Conservation (phyloP, 2,888 invertebrate species). For the Diarsia rubi region DNA sequence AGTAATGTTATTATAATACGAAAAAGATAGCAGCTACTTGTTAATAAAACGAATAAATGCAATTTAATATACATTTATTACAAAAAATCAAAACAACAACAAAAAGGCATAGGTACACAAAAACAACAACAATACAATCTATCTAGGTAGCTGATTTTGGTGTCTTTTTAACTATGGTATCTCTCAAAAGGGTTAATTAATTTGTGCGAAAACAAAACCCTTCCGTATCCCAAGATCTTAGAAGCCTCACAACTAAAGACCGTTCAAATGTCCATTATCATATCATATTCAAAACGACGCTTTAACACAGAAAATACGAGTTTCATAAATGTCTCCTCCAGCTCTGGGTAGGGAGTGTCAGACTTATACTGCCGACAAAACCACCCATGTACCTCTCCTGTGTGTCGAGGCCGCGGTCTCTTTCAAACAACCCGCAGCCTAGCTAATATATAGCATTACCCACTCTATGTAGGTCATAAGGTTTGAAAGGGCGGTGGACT, state of each 20-base stretch:
- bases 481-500: no score
- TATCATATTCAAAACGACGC: neutral
- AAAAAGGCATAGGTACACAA: neutral
- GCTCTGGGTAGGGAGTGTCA: no score
- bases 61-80: slow-evolving; percentile 18
- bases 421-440: no score
- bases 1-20: neutral
- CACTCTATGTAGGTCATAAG: no score
- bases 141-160: neutral
- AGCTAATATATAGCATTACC: no score
- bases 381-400: no score
- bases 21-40: neutral
- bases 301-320: neutral
- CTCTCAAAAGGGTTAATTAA: no score
- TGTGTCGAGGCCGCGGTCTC: no score
- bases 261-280: neutral
- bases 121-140: neutral
- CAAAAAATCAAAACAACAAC: neutral
- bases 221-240: neutral
- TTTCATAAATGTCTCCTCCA: no score
- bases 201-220: neutral
- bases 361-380: no score
- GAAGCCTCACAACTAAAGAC: neutral
- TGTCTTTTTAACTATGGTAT: neutral
- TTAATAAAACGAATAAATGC: neutral